Evolutionary conservation across 2,113 vertebrate genomes (phyloP).

Genomic region (Tapirus terrestris): DNA sequence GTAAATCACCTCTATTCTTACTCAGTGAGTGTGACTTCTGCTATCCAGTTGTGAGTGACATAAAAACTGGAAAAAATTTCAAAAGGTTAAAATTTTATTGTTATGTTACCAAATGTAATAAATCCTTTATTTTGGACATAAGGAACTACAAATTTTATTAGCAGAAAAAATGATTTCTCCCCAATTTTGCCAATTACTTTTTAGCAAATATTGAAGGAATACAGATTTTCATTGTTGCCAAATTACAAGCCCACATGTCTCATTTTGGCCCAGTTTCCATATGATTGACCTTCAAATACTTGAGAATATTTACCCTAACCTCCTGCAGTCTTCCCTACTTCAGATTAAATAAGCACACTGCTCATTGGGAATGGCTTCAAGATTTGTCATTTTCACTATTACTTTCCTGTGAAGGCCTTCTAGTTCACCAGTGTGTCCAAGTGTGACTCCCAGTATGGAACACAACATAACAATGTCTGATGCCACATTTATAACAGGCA

Average conservation of each 20-base stretch:
- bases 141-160: conserved; percentile 31
- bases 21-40: neutral
- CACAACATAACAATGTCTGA: neutral
- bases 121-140: conserved; percentile 51
- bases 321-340: neutral
- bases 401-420: neutral
- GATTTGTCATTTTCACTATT: neutral
- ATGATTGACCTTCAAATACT: conserved; percentile 31
- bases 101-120: conserved; percentile 6
- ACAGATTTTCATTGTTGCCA: neutral
- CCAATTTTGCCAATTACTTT: neutral
- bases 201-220: conserved; percentile 38
- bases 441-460: neutral
- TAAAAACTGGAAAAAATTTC: neutral
- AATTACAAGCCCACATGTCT: neutral
- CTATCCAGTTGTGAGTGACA: neutral
- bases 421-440: neutral
- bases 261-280: conserved; percentile 20
- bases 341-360: neutral
- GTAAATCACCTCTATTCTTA: neutral
- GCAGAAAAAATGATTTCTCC: neutral
- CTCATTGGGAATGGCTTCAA: neutral
- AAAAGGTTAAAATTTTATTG: conserved; percentile 14
- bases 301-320: conserved; percentile 9
- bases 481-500: neutral